Evolutionary conservation across 2,888 invertebrate species (phyloP), one percentile per base, ranked within the genome.

Genomic region (Dynastes tityus): DNA sequence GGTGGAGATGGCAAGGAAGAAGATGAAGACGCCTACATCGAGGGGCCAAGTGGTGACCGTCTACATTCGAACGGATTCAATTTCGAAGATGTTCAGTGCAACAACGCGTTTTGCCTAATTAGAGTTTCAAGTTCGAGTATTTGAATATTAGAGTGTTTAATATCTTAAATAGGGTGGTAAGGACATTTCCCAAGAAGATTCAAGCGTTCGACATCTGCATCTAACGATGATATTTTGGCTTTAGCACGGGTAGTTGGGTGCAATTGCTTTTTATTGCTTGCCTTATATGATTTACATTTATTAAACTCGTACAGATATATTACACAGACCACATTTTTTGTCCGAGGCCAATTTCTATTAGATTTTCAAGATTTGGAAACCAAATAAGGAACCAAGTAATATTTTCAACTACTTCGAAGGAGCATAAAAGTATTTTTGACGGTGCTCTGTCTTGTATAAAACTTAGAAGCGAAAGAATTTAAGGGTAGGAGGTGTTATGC

Each of bases 1-100:
- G 45, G 8, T 45, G 45, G 11, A 8, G 11, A 45, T 45, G 45
- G 8, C 11, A 53, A 53, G 5, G n/a, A 16, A 53, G 53, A 2
- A 53, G 45, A 45, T n/a, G 67, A 71, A 71, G 71, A 71, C 53
- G 71, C 40, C 71, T 58, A n/a, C 58, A 32, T 71, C 58, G 40
- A 13, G 37, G 55, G 11, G 22, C 71, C 37, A 37, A 55, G 40
- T 71, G 40, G 71, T 37, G 55, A 16, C 58, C 71, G 71, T 58
- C 37, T 71, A 71, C 71, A 71, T 71, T 37, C 55, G 58, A 71
- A 37, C 55, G 55, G 22, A 58, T 71, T 58, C 71, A 71, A 71
- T 71, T 71, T 71, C 37, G 37, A 58, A 71, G 55, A 71, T 71
- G 37, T 58, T 71, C 45, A 45, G 58, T 9, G 16, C 16, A 13